Base-by-base conservation (phyloP, 2,797 vertebrate genomes). In the Valencia hispanica region DNA sequence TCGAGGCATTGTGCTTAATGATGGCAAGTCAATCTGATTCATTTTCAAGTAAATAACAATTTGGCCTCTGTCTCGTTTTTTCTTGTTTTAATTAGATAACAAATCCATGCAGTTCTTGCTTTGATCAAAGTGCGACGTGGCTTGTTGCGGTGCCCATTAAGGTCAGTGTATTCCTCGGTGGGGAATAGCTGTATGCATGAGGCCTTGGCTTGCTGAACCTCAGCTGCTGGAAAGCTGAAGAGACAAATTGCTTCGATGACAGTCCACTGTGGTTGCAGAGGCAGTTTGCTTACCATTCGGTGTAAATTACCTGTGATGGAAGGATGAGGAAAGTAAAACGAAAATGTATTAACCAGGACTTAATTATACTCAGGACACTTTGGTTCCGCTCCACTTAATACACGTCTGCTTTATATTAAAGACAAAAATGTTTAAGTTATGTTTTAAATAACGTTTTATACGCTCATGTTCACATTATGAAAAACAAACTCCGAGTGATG, bases 191-290 rank as follows among this genome's bases (percentile, higher is more conserved):
- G 61, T 11, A 65, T 63, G 59, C 1, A 18, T 32, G 12, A 70
- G 78, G 82, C 78, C 75, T 69, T 59, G 68, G 50, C 63, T 68
- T 78, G 73, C 66, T 83, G 79, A 87, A 84, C 81, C 72, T 6
- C 1, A 74, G 79, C 82, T 86, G 80, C 73, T 79, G 36, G 80
- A 70, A 51, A 78, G 78, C 70, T 30, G 75, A 32, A 80, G 66
- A 88, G 89, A 92, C 86, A 85, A 81, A 91, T 85, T 79, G 84
- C 74, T 77, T 50, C 69, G 86, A 79, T 88, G 89, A 90, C 86
- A 90, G 87, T 90, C 71, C 68, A 76, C 0, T 78, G 72, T 77
- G 55, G 83, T n/a, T 45, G 70, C 79, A 32, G 84, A 73, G 50
- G 72, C 51, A 72, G 48, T 79, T 86, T 77, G 76, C 77, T 88